Evolutionary conservation across 2,797 vertebrate species (phyloP).

Genomic region (Sebastiscus albofasciatus): DNA sequence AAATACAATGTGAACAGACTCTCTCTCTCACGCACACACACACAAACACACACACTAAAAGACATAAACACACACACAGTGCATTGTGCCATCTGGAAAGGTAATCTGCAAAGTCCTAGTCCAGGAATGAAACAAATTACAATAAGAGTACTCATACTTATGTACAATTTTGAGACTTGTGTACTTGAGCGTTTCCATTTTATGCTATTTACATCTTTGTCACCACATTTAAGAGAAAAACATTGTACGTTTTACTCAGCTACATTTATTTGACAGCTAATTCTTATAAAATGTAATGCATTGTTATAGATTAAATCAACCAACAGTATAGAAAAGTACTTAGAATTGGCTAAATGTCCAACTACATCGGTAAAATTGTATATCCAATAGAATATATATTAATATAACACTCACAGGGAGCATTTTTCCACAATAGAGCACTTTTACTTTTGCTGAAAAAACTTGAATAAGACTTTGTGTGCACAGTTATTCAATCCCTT

Average conservation of each 20-base stretch:
- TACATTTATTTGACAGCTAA: neutral
- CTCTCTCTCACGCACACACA: neutral
- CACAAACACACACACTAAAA: neutral
- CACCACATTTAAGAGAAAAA: neutral
- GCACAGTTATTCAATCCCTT: neutral
- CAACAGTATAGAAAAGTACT: neutral
- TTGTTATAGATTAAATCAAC: neutral
- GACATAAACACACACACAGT: neutral
- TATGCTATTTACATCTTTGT: neutral
- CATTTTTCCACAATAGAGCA: neutral
- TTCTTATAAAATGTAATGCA: neutral
- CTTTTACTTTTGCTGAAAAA: neutral
- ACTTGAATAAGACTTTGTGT: neutral
- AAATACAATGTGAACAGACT: slow-evolving; percentile 51
- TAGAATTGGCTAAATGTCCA: neutral
- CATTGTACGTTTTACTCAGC: neutral
- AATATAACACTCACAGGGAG: neutral
- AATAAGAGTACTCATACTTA: neutral
- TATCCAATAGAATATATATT: neutral
- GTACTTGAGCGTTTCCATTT: neutral
- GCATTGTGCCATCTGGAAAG: neutral
- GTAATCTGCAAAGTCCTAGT: neutral
- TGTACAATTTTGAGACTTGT: neutral
- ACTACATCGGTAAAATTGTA: neutral
- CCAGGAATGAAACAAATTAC: neutral